Evolutionary conservation across 2,113 vertebrate genomes (phyloP).

Genomic region (Semnornis frantzii): DNA sequence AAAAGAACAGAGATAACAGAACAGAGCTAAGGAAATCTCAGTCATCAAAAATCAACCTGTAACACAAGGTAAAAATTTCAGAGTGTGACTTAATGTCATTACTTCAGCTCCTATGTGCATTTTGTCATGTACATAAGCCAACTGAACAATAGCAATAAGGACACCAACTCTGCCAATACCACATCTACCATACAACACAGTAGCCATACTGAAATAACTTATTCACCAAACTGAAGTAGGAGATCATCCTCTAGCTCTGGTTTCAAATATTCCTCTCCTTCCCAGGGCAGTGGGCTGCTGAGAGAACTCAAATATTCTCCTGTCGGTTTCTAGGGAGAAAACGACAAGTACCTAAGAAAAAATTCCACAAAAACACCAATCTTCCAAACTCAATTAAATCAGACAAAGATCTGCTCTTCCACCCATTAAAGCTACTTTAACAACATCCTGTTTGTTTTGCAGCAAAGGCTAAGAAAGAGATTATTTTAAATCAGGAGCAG

Average conservation of each 20-base stretch:
- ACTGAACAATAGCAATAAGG: rapidly evolving
- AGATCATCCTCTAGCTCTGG: conserved; percentile 88
- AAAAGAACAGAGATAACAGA: background rate
- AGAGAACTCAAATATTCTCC: conserved; percentile 75
- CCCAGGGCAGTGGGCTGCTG: conserved; percentile 83
- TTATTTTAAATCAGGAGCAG: background rate
- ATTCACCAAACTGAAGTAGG: conserved; percentile 90
- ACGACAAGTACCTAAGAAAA: background rate
- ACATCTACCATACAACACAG: background rate
- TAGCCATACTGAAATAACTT: background rate
- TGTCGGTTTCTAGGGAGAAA: conserved; percentile 81
- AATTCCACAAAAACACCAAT: background rate
- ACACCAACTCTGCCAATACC: background rate
- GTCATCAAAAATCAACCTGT: background rate
- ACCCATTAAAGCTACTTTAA: background rate
- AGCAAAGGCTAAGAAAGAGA: background rate
- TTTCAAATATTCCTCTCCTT: conserved; percentile 87
- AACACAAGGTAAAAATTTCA: background rate
- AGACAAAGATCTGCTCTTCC: background rate
- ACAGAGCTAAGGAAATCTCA: background rate
- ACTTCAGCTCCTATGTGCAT: background rate
- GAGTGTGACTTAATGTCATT: background rate
- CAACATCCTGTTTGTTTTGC: background rate
- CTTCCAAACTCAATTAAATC: background rate
- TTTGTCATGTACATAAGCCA: rapidly evolving